Evolutionary conservation across 1,140 invertebrate genomes (phyloP).

Genomic region (Portunus trituberculatus): DNA sequence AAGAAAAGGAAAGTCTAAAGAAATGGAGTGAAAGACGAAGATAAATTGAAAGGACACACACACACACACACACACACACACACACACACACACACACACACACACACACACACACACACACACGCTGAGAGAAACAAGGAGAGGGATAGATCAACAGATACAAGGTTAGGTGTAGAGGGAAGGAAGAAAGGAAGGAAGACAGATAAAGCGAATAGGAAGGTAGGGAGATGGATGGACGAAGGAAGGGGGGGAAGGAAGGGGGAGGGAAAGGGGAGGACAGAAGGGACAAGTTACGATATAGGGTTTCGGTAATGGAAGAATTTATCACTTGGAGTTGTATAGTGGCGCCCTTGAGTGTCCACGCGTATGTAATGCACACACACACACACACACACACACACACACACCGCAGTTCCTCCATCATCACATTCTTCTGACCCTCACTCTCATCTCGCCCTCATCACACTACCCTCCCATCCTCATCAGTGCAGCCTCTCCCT

Average conservation of each 20-base stretch:
- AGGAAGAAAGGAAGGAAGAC: neutral
- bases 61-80: neutral
- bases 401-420: no score
- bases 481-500: no score
- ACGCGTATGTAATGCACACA: no score
- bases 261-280: neutral
- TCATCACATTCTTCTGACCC: no score
- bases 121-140: neutral
- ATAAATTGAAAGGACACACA: neutral
- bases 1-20: no score
- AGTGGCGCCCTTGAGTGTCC: no score
- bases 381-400: no score
- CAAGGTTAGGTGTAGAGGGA: neutral
- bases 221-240: neutral
- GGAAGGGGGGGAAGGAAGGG: neutral
- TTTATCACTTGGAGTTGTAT: no score
- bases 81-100: constrained; percentile 29
- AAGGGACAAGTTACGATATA: no score
- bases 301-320: no score
- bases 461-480: no score
- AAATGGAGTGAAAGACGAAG: neutral
- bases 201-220: neutral
- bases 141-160: neutral
- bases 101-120: constrained; percentile 29
- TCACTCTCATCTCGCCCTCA: no score